phyloP scores from a whole-genome alignment of 2,888 invertebrate genomes.

The Ophioninae sp. region DNA sequence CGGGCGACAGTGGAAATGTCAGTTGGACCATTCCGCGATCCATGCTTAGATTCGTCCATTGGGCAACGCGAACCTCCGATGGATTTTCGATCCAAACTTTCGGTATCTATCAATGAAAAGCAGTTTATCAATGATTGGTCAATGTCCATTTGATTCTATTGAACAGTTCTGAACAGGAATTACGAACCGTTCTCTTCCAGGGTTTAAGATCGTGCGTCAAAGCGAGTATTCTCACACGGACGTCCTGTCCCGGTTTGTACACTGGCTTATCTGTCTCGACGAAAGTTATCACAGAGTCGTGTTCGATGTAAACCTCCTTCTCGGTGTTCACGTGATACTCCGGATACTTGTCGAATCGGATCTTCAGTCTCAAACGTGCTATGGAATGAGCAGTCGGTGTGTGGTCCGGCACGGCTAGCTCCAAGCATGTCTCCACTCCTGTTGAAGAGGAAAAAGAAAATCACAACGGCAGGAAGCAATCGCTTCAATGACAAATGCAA shows the following conservation, averaged over 20 bases:
- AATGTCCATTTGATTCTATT: background rate
- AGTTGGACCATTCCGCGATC: slow-evolving; percentile 85
- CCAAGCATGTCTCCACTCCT: slow-evolving; percentile 77
- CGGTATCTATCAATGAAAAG: slow-evolving; percentile 82
- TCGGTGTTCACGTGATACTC: slow-evolving; percentile 79
- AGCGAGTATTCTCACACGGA: slow-evolving; percentile 83
- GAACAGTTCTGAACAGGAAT: background rate
- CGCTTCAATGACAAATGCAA: slow-evolving; percentile 29
- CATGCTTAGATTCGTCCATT: slow-evolving; percentile 85
- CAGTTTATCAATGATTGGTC: background rate
- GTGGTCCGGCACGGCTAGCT: slow-evolving; percentile 72
- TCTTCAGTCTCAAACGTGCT: slow-evolving; percentile 72
- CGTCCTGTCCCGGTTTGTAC: slow-evolving; percentile 84
- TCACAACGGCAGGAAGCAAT: slow-evolving; percentile 3
- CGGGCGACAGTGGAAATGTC: slow-evolving; percentile 81
- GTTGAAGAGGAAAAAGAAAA: slow-evolving; percentile 30
- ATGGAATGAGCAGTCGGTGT: slow-evolving; percentile 71
- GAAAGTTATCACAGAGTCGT: slow-evolving; percentile 83
- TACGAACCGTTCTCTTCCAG: slow-evolving; percentile 82
- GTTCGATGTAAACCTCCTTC: slow-evolving; percentile 81
- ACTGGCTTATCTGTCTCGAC: slow-evolving; percentile 84
- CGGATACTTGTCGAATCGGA: slow-evolving; percentile 78
- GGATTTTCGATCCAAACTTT: slow-evolving; percentile 87
- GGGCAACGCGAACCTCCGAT: slow-evolving; percentile 84
- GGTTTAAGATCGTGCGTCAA: slow-evolving; percentile 84